phyloP scores from a whole-genome alignment of 2,113 vertebrate genomes.

The Machaerirhynchus nigripectus region DNA sequence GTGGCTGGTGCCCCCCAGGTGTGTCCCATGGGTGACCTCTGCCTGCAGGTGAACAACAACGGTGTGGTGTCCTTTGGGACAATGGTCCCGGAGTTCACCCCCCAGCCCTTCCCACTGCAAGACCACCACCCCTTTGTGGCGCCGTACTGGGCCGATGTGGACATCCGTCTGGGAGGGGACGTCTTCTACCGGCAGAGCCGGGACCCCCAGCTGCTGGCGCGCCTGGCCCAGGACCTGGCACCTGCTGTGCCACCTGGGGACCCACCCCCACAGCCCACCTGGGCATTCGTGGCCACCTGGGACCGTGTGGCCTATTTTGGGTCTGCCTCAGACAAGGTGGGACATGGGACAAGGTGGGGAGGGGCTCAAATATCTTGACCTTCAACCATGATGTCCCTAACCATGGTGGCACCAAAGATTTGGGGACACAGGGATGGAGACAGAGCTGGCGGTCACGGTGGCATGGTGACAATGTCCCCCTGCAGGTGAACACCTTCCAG shows the following conservation, averaged over 20 bases:
- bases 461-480: neutral
- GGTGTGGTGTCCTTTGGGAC: conserved; percentile 62
- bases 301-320: conserved; percentile 46
- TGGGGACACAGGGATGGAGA: neutral
- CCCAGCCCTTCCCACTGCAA: conserved; percentile 27
- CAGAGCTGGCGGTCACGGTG: neutral
- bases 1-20: neutral
- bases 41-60: conserved; percentile 64
- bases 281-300: conserved; percentile 73
- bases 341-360: neutral
- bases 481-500: conserved; percentile 53
- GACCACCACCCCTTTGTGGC: conserved; percentile 22
- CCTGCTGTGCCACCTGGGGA: neutral
- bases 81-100: neutral
- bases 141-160: conserved; percentile 66
- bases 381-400: neutral
- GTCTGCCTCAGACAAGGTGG: conserved; percentile 10
- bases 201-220: neutral
- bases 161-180: conserved; percentile 1
- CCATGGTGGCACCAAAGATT: neutral
- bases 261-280: neutral
- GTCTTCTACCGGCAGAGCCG: conserved; percentile 60
- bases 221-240: conserved; percentile 54
- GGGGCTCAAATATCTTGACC: neutral
- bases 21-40: neutral